Conservation (phyloP, 2,888 invertebrate genomes). For the Epiblema foenella region DNA sequence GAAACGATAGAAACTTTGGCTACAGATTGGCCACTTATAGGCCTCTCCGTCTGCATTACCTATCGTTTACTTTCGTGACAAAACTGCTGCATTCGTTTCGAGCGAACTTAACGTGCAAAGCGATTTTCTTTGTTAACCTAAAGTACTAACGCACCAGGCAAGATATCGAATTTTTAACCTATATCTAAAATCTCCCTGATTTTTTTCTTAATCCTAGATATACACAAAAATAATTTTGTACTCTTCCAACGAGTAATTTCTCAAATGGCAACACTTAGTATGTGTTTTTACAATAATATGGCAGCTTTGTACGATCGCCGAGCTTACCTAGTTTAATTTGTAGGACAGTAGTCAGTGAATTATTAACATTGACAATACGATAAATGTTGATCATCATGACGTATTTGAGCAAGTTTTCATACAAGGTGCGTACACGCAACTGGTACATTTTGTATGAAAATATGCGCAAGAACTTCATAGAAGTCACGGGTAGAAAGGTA, state of each 20-base stretch:
- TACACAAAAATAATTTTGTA: conserved; percentile 85
- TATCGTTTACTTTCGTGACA: conserved; percentile 19
- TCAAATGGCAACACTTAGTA: conserved; percentile 78
- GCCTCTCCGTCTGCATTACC: conserved; percentile 11
- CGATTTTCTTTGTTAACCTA: conserved; percentile 31
- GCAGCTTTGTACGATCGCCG: conserved; percentile 74
- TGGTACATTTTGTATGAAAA: conserved; percentile 7
- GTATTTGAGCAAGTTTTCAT: conserved; percentile 23
- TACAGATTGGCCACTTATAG: conserved; percentile 6
- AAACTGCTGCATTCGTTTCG: conserved; percentile 8
- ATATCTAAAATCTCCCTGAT: conserved; percentile 82
- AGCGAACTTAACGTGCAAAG: conserved; percentile 19
- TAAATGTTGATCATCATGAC: conserved; percentile 15
- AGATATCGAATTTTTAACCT: conserved; percentile 75
- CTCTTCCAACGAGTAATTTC: conserved; percentile 77
- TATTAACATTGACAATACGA: conserved; percentile 21
- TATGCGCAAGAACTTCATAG: conserved; percentile 17
- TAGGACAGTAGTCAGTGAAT: conserved; percentile 32
- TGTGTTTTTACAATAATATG: conserved; percentile 66
- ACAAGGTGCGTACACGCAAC: conserved; percentile 3
- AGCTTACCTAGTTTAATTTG: conserved; percentile 41
- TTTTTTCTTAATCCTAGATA: conserved; percentile 82
- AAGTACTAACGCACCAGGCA: conserved; percentile 63
- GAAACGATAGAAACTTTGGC: conserved; percentile 13
- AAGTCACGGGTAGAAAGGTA: conserved; percentile 1